Conservation (phyloP, 1,140 invertebrate genomes). For the Panagrolaimus sp. region DNA sequence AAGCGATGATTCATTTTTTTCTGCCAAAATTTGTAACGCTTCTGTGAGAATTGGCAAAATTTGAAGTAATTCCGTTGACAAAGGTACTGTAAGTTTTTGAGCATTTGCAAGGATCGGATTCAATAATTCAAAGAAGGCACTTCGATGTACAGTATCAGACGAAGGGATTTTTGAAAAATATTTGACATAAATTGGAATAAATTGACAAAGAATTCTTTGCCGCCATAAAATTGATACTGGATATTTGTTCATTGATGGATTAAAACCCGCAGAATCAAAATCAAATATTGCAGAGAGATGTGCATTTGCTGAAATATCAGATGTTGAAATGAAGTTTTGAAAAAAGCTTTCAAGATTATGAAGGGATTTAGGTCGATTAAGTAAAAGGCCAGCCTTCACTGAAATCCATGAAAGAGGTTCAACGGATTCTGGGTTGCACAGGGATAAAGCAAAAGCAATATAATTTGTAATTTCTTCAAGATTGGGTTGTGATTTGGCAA, state of each 20-base stretch:
- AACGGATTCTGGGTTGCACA: no score
- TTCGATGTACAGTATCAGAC: not conserved
- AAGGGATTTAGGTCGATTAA: not conserved
- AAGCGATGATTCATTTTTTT: not conserved
- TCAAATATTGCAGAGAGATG: not conserved
- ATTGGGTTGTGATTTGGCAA: no score
- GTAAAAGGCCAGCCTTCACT: no score
- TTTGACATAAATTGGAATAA: constrained; percentile 26
- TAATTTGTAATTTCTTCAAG: no score
- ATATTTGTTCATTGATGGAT: not conserved
- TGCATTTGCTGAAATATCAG: not conserved
- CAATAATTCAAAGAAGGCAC: constrained; percentile 5
- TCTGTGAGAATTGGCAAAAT: constrained; percentile 7
- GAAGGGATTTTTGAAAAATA: not conserved
- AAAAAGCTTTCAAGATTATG: not conserved
- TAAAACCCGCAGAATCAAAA: not conserved
- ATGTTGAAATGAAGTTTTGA: not conserved
- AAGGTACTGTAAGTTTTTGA: constrained; percentile 12
- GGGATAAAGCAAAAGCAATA: no score
- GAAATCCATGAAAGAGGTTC: no score
- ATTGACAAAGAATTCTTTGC: constrained; percentile 23
- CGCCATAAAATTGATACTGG: constrained; percentile 17
- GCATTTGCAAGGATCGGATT: constrained; percentile 14
- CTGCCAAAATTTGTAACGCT: not conserved
- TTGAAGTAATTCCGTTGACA: constrained; percentile 15